Evolutionary conservation across 2,113 vertebrate species (phyloP), one percentile per base, ranked within the genome.

Genomic region (Nerophis ophidion): DNA sequence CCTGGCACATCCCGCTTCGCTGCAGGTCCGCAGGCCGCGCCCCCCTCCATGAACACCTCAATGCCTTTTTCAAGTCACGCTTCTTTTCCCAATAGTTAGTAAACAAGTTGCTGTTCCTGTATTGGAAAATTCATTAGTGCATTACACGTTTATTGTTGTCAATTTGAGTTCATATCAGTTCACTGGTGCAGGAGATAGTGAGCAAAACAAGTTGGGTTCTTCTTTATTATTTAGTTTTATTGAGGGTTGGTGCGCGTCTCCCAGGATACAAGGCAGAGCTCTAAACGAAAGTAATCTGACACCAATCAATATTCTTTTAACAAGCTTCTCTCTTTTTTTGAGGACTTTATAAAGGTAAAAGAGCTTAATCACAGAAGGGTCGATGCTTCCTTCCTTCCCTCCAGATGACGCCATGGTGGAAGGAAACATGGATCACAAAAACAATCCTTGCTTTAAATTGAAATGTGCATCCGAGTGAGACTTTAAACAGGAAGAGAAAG

Each of bases 281-380:
- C 10, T 44, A 44, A 44, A 44, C 5, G 12, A 44, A 42, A 44
- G n/a, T 16, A 48, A 48, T 51, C 17, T 6, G 19, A 11, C 42
- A 47, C 26, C n/a, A 34, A 54, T 48, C n/a, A 33, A 48, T 57
- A 34, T 42, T n/a, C 17, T 60, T 50, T 54, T 55, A 26, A 36
- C 56, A 6, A 7, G 40, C 40, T 12, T 12, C 11, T 44, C 10
- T 6, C 2, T 6, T 46, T 10, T 40, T 63, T 42, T 57, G 49
- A 46, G 53, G n/a, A 65, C 11, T 57, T 44, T 44, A 44, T 12
- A 12, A 44, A 44, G 16, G 10, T 1, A 26, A 26, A n/a, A 12
- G 4, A 34, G 49, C 26, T 10, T 26, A 26, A 48, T 54, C 15
- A 44, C 44, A 49, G 57, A 5, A 19, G 16, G 13, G 16, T 42